Base-by-base conservation (phyloP, 2,888 invertebrate species). In the Carterocephalus palaemon region DNA sequence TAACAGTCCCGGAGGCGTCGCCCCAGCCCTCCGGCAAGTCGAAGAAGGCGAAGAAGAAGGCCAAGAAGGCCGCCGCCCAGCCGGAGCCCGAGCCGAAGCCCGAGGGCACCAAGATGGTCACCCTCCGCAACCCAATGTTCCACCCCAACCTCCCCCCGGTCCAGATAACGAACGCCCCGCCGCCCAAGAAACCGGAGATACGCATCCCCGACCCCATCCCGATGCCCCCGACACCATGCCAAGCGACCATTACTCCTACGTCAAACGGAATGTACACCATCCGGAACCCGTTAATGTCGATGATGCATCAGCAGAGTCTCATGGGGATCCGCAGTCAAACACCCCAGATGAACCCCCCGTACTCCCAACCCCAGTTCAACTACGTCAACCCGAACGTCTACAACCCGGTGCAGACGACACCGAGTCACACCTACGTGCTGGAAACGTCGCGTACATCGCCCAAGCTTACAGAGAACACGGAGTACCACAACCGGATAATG, bases 201-300 rank as follows among this genome's bases (percentile, higher is more conserved):
- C 66, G 84, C 8, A 70, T 86, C 1, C 84, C 86, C 0, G 86
- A 88, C 9, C 87, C 83, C 0, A 81, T 85, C 5, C 84, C 87
- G 0, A 85, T 87, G 82, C 84, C 87, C 0, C 84, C 85, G 0
- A 73, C 69, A 15, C 74, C 85, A 7, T 83, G 87, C 67, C 85
- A 87, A 57, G 87, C 85, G 0, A 85, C 86, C 0, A 87, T 87
- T n/a, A 86, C 88, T 0, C 87, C 88, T 0, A 84, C 87, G 0
- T 83, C 86, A 0, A 87, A 86, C 52, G 94, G 94, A 5, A 95
- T 95, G 94, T 95, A 93, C 48, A 95, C 95, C 0, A 95, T 95
- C 36, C 83, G 95, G 6, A 94, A 94, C 73, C 94, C 94, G 0
- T 67, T 91, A 0, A 85, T 92, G 72, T 89, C 85, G 0, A 80